Percentiles rank a stretch among this genome's conserved stretches.
These are phyloP conservation scores for Zaprionus ghesquierei DNA, from an alignment of 1,140 invertebrate genomes.

Conservation along the genomic window DNA sequence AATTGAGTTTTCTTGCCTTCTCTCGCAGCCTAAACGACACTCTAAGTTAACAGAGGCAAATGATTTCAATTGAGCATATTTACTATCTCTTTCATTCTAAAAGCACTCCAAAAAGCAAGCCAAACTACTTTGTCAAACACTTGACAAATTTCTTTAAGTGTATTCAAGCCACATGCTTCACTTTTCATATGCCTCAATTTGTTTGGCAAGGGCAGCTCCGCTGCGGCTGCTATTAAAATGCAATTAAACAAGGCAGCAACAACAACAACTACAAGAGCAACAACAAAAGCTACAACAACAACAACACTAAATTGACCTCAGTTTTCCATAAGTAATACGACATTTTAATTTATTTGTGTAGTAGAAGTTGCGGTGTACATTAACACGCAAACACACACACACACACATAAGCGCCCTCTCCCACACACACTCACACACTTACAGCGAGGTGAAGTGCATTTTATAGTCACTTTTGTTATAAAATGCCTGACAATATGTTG, in stretches of 20 bases:
- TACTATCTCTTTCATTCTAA: background rate
- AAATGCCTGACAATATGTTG: conserved; percentile 41
- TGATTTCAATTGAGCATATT: background rate
- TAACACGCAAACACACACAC: conserved; percentile 9
- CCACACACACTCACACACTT: background rate
- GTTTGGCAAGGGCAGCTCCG: background rate
- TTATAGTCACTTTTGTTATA: conserved; percentile 46
- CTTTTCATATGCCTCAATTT: background rate
- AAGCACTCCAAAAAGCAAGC: background rate
- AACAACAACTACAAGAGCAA: no score
- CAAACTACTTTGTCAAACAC: background rate
- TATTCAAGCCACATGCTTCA: background rate
- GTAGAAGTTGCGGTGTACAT: background rate
- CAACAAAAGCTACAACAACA: conserved; percentile 5
- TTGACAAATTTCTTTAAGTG: background rate
- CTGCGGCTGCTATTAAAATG: conserved; percentile 3
- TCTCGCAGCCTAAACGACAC: no score
- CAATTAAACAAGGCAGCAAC: conserved; percentile 17
- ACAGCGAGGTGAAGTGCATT: conserved; percentile 38
- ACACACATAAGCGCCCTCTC: background rate
- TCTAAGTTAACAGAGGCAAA: background rate
- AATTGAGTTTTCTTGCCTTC: no score
- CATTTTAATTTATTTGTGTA: conserved; percentile 48
- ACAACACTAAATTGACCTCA: conserved; percentile 4
- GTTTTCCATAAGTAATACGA: conserved; percentile 37